Evolutionary conservation across 2,797 vertebrate genomes (phyloP), one percentile per base, ranked within the genome.

Genomic region (Zenarchopterus dispar): DNA sequence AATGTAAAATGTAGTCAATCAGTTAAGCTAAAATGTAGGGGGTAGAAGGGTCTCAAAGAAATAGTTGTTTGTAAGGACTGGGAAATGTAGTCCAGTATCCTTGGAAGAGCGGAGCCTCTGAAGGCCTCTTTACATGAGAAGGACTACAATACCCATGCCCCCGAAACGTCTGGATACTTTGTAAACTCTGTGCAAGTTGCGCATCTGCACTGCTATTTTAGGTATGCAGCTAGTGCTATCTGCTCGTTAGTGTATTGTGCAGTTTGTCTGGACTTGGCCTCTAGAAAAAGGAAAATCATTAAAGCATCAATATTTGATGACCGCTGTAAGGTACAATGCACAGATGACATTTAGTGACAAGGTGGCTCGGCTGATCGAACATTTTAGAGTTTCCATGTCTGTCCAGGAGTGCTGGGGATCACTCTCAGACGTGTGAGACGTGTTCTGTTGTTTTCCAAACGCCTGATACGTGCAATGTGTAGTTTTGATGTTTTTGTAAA

Each of bases 151-250:
- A 8, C 89, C 93, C 94, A 94, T 62, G 66, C 61, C 36, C 66
- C 67, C 77, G 63, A 70, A 73, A 81, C 84, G 90, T 82, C 78
- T 42, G 81, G 89, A 91, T 93, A 95, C 93, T 95, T 95, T 93
- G 87, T 91, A 94, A 95, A 95, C 92, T 95, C 91, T 85, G 85
- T 89, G 91, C 89, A 94, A 95, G 90, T 94, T 94, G 87, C 88
- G 84, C 76, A 89, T 86, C 85, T 87, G 85, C 82, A 72, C 82
- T 88, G 84, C 84, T 92, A 89, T 92, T 89, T 88, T 89, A 87
- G 84, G 82, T 90, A 85, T 90, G 90, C 85, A 85, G 84, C 85
- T 83, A 87, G 81, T 72, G 87, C 88, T 89, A 75, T 87, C 55
- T 70, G 70, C 15, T 82, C 67, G 75, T 23, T 55, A 19, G 21